A percentile compares a stretch with the other conserved stretches of the same genome.
phyloP scores from a whole-genome alignment of 2,888 invertebrate genomes.

The Colostygia pectinataria region DNA sequence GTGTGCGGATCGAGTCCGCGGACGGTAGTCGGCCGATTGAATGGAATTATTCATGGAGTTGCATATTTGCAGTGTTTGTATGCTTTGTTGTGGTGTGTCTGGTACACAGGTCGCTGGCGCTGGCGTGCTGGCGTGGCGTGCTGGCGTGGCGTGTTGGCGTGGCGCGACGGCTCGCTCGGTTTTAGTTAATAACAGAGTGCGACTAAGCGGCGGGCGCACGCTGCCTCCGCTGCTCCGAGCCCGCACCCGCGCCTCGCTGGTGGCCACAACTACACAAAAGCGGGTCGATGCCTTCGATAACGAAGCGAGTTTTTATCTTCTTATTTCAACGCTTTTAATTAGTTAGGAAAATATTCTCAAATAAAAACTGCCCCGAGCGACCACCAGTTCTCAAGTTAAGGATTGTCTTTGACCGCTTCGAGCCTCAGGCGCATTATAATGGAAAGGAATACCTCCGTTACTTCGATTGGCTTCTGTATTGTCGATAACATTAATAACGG shows the following conservation, averaged over 20 bases:
- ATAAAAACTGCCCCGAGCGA: conserved; percentile 72
- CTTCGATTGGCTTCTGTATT: conserved; percentile 73
- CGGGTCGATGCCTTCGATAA: conserved; percentile 81
- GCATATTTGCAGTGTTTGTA: conserved; percentile 59
- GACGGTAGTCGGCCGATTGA: conserved; percentile 35
- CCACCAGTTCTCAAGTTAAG: conserved; percentile 58
- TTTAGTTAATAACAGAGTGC: conserved; percentile 79
- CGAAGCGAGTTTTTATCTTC: conserved; percentile 77
- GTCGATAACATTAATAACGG: conserved; percentile 64
- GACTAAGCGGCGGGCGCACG: conserved; percentile 54
- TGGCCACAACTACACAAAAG: conserved; percentile 79
- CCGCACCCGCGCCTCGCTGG: conserved; percentile 40
- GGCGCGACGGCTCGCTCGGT: conserved; percentile 50
- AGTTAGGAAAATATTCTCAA: conserved; percentile 83
- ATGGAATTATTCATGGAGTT: conserved; percentile 50
- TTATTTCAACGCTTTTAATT: conserved; percentile 82
- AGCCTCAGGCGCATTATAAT: conserved; percentile 67
- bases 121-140: too few species aligned
- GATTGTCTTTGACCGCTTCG: conserved; percentile 68
- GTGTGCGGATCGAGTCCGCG: background rate
- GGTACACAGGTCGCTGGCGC: conserved; percentile 41
- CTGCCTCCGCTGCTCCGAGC: conserved; percentile 43
- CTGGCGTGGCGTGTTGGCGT: too few species aligned
- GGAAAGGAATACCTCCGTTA: conserved; percentile 61
- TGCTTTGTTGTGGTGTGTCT: conserved; percentile 57